Base-by-base conservation (phyloP, 2,797 vertebrate species). In the Acanthurus tractus region DNA sequence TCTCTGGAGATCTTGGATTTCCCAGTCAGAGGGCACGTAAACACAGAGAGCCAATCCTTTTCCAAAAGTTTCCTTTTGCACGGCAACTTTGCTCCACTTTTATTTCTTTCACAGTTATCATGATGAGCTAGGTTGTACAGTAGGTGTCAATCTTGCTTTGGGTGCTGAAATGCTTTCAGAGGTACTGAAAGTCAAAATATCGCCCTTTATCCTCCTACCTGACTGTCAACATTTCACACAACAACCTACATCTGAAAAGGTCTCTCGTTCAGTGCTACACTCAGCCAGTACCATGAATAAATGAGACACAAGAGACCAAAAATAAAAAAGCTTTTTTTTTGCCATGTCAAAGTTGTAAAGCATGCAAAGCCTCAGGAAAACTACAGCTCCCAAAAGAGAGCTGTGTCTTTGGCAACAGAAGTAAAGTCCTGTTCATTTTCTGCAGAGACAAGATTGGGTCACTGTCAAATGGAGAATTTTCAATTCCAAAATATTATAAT, bases 1-100 rank as follows among this genome's bases (percentile, higher is more conserved):
- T 91, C 90, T 84, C 90, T 45, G 34, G 65, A 88, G 86, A 89
- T 81, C 79, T 74, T 63, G 44, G 77, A 66, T 79, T 82, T 81
- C 66, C 75, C 78, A 84, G 86, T 85, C 83, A 87, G 75, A 87
- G 86, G 82, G 67, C 82, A 81, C 36, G 50, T 63, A 87, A 88
- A 89, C 87, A 87, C 40, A 13, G 40, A 63, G 38, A 49, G 40
- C 10, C 40, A 9, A 49, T 45, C 61, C 38, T 36, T 59, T 67
- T 74, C 23, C 4, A 14, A 55, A 73, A 67, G 64, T 74, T 88
- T 34, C 5, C 23, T 25, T 20, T 65, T 79, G 44, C 63, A 49
- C 52, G 4, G 55, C 2, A 34, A 73, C 53, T 59, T 68, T 46
- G 54, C 45, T 71, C 20, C 23, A 53, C 36, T 82, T 72, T 61